Base-by-base conservation (phyloP, 2,888 invertebrate genomes). In the Hemistola chrysoprasaria region DNA sequence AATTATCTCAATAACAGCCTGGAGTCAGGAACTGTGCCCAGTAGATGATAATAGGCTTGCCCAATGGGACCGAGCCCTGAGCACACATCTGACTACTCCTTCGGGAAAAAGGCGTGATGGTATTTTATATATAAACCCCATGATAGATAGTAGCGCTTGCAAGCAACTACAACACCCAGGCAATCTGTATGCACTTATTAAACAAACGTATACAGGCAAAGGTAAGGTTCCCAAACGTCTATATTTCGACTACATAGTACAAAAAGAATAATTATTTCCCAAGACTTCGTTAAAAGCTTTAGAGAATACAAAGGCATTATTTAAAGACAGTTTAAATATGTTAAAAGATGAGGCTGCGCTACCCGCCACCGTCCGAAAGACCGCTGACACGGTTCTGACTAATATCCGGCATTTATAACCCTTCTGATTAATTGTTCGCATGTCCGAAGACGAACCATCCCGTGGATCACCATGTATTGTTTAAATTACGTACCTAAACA, bases 351-450 rank as follows among this genome's bases (percentile, higher is more conserved):
- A 34, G 54, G 55, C 56, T 59, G 68, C 50, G 66, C 60, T 57
- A 56, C 50, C 58, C 58, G 54, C 42, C 56, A 69, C n/a, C n/a
- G 71, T 66, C 71, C 68, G 68, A 61, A 50, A 57, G 63, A 62
- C 72, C 78, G 78, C 81, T 78, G 82, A 82, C 83, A 75, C 75
- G 43, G 34, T 30, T 39, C 52, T 87, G 80, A 89, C 84, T 84
- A 88, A 90, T 89, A 86, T 69, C 73, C 52, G 60, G 64, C 86
- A 90, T 90, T 90, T 82, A 89, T 88, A 88, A 81, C 80, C 79
- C 76, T 60, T 58, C 80, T 88, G 87, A 90, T 89, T 89, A 89
- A 90, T 89, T 84, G 86, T 87, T 85, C 74, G 85, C 86, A 85
- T 87, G 86, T 85, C 82, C 78, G 65, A 81, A 85, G 81, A 75